Percentiles rank a stretch among this genome's conserved stretches.
Conservation (phyloP, 2,797 vertebrate genomes). For the Hypotaenidia okinawae region DNA sequence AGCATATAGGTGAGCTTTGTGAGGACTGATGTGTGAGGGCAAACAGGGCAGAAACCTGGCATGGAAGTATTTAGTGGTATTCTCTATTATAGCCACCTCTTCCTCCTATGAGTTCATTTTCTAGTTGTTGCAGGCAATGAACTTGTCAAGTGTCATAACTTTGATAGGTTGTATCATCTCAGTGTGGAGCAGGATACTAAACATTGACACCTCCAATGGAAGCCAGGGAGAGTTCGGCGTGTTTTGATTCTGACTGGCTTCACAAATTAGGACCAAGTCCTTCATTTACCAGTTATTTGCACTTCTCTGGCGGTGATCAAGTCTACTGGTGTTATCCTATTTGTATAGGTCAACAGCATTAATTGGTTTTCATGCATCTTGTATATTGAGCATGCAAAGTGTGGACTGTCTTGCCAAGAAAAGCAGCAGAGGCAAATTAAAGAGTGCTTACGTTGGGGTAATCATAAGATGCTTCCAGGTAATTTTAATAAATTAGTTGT, state of each 20-base stretch:
- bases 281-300: conserved; percentile 34
- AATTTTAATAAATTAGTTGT: conserved; percentile 64
- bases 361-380: conserved; percentile 29
- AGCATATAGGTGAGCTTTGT: background rate
- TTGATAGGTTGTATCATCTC: background rate
- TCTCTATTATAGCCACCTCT: background rate
- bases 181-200: background rate
- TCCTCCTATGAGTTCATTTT: background rate
- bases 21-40: background rate
- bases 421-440: conserved; percentile 62
- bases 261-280: conserved; percentile 12
- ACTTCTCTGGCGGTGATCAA: background rate
- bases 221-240: background rate
- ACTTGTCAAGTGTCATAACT: background rate
- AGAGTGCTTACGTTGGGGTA: conserved; percentile 62
- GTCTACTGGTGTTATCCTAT: conserved; percentile 11
- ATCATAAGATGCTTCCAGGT: conserved; percentile 70
- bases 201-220: background rate
- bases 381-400: conserved; percentile 31
- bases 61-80: background rate
- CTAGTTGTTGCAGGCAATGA: background rate
- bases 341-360: conserved; percentile 42
- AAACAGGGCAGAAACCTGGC: background rate
- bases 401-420: conserved; percentile 31
- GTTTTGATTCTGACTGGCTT: background rate